A percentile compares a stretch with the other conserved stretches of the same genome.
phyloP scores from a whole-genome alignment of 35 echinoderm and acorn worm species.

The Eucidaris tribuloides region DNA sequence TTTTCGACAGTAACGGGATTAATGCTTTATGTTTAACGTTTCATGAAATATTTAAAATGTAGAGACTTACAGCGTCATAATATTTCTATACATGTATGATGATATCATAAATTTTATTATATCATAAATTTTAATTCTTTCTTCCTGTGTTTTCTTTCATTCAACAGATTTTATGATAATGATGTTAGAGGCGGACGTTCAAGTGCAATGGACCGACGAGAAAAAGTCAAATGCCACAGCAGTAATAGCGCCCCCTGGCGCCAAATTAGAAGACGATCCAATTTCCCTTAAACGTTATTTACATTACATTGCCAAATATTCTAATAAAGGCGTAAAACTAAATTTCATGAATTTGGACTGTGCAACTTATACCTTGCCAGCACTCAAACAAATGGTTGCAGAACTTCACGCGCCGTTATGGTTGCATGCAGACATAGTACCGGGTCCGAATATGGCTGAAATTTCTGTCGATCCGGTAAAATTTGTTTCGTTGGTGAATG shows the following conservation, averaged over 20 bases:
- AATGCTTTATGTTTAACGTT: no score
- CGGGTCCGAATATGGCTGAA: conserved; percentile 68
- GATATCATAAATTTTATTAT: neutral
- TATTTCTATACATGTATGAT: no score
- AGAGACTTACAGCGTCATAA: no score
- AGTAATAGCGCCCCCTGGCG: conserved; percentile 22
- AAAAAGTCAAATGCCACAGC: conserved; percentile 34
- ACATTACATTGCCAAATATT: conserved; percentile 59
- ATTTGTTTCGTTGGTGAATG: conserved; percentile 14
- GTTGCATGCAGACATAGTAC: conserved; percentile 68
- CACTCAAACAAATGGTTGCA: conserved; percentile 22
- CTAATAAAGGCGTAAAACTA: conserved; percentile 81
- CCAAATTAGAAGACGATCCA: conserved; percentile 5
- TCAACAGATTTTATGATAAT: conserved; percentile 73
- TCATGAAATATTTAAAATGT: no score
- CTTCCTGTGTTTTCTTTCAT: neutral
- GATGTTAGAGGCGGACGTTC: conserved; percentile 84
- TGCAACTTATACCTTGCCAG: conserved; percentile 31
- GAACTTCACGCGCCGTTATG: conserved; percentile 80
- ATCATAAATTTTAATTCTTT: neutral
- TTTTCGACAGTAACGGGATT: no score
- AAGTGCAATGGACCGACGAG: conserved; percentile 25
- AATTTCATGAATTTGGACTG: conserved; percentile 55
- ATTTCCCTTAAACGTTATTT: conserved; percentile 57
- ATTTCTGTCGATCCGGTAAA: conserved; percentile 18